Evolutionary conservation across 2,797 vertebrate genomes (phyloP).

Genomic region (Rhincodon typus): DNA sequence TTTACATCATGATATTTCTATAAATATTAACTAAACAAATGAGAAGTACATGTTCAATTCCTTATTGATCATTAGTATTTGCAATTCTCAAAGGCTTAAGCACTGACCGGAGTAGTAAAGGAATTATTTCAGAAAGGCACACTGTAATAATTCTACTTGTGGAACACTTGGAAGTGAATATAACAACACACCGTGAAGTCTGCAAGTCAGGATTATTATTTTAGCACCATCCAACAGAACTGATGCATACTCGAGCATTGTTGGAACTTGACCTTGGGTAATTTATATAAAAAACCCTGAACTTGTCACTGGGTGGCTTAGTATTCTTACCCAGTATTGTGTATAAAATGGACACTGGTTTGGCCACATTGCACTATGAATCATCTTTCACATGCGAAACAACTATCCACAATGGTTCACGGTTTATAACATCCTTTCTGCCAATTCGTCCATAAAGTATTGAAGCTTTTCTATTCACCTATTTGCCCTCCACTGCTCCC

Average conservation of each 20-base stretch:
- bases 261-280: conserved; percentile 22
- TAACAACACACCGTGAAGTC: not conserved
- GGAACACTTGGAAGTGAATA: not conserved
- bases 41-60: not conserved
- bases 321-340: too few species aligned
- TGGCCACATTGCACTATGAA: not conserved
- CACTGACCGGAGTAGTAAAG: not conserved
- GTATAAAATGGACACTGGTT: not conserved
- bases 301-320: not conserved
- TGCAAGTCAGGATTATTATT: not conserved
- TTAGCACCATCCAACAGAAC: conserved; percentile 3
- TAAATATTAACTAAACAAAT: not conserved
- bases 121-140: not conserved
- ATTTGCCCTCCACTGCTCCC: not conserved
- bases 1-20: not conserved
- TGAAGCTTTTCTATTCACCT: not conserved
- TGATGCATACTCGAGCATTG: not conserved
- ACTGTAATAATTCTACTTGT: not conserved
- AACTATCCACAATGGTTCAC: not conserved
- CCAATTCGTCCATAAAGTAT: not conserved
- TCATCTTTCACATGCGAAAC: not conserved
- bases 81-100: not conserved
- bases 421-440: not conserved
- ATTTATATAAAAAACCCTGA: not conserved
- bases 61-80: not conserved